These are phyloP conservation scores for Enhydra lutris DNA, from an alignment of 2,113 vertebrate genomes.

Conservation along the genomic window DNA sequence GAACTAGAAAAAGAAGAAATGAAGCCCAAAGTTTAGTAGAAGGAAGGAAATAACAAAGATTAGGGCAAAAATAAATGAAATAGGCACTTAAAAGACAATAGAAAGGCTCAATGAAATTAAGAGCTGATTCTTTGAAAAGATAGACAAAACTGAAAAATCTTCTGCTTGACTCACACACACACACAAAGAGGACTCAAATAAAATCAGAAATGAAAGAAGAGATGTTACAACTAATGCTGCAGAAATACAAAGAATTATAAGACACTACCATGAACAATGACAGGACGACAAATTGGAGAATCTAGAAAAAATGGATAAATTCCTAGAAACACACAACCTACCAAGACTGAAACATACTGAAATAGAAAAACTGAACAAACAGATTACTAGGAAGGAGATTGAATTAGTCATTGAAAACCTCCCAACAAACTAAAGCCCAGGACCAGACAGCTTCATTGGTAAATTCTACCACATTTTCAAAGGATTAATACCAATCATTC, in stretches of 20 bases:
- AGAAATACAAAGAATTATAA: not conserved
- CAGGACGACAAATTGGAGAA: not conserved
- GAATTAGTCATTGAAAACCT: not conserved
- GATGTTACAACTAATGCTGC: not conserved
- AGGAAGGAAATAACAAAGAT: not conserved
- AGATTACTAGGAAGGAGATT: not conserved
- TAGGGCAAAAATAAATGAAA: not conserved
- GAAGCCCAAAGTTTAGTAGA: not conserved
- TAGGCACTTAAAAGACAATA: not conserved
- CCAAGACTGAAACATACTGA: not conserved
- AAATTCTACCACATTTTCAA: not conserved
- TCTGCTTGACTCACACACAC: too few relatives aligned
- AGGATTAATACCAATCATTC: not conserved
- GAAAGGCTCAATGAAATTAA: not conserved
- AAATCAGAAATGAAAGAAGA: not conserved
- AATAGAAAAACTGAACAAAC: not conserved
- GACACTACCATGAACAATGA: not conserved
- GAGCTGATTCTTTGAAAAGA: not conserved
- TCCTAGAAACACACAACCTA: not conserved
- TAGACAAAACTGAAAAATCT: not conserved
- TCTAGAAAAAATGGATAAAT: not conserved
- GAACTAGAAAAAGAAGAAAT: not conserved
- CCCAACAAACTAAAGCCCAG: not conserved
- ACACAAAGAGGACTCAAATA: not conserved
- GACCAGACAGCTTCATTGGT: not conserved